These are phyloP conservation scores for Chloroceryle amazona DNA, from an alignment of 2,797 vertebrate genomes.

Conservation along the genomic window DNA sequence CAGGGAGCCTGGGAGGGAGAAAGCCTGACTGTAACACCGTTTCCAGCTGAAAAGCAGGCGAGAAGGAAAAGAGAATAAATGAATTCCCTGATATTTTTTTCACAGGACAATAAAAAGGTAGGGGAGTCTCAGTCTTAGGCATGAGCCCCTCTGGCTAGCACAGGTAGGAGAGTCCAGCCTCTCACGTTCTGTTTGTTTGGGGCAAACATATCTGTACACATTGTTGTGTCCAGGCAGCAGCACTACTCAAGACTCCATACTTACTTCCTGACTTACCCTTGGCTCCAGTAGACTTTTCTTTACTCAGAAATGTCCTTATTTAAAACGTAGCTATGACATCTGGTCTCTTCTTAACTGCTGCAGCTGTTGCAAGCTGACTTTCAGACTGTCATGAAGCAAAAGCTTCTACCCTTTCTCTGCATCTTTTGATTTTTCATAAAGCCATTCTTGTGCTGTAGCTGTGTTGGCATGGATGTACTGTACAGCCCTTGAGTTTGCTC, in stretches of 20 bases:
- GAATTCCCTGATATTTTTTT: background rate
- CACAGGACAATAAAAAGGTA: background rate
- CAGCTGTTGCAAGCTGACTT: background rate
- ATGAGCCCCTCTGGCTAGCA: background rate
- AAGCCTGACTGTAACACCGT: background rate
- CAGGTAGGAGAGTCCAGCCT: background rate
- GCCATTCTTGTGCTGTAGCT: background rate
- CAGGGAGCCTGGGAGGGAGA: background rate
- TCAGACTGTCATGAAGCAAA: background rate
- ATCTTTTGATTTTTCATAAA: background rate
- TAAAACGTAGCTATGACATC: fast-evolving
- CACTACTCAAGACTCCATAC: background rate
- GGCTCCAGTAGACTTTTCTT: background rate
- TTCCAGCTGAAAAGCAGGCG: background rate
- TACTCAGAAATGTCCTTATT: background rate
- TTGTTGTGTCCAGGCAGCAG: background rate
- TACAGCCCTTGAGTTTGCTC: background rate
- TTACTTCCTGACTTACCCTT: background rate
- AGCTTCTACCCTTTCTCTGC: background rate
- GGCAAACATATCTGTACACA: background rate
- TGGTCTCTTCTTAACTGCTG: background rate
- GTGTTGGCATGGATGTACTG: background rate
- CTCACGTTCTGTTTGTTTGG: background rate
- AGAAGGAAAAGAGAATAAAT: background rate
- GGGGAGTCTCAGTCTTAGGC: background rate